Percentiles rank a stretch among this genome's conserved stretches.
Evolutionary conservation across 1,140 invertebrate genomes (phyloP).

Genomic region (Cataglyphis hispanica): DNA sequence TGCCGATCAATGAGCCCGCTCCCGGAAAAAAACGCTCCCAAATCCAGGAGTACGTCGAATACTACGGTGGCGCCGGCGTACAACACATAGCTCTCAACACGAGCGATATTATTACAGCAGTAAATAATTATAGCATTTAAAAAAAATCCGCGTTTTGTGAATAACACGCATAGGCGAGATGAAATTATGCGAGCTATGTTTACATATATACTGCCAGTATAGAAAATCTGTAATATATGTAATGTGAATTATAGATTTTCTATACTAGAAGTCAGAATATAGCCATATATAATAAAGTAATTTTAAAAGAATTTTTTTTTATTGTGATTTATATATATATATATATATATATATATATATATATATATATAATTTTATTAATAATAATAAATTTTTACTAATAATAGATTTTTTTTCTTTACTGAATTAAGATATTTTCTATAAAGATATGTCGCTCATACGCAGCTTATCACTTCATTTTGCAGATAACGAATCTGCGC

Average conservation of each 20-base stretch:
- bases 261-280: too few relatives aligned
- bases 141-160: neutral
- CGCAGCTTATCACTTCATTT: slow-evolving; percentile 45
- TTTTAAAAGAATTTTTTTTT: slow-evolving; percentile 1
- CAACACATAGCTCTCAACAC: slow-evolving; percentile 99
- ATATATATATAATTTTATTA: too few relatives aligned
- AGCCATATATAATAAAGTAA: neutral
- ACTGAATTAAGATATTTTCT: slow-evolving; percentile 6
- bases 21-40: slow-evolving; percentile 98
- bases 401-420: slow-evolving; percentile 7
- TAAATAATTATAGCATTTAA: slow-evolving; percentile 87
- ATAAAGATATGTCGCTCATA: neutral
- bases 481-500: slow-evolving; percentile 93
- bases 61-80: slow-evolving; percentile 98
- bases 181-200: neutral
- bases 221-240: too few relatives aligned
- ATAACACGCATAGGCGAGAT: slow-evolving; percentile 11
- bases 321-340: too few relatives aligned
- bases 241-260: too few relatives aligned
- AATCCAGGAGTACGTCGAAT: slow-evolving; percentile 99
- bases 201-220: too few relatives aligned
- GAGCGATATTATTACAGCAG: slow-evolving; percentile 95
- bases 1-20: slow-evolving; percentile 99
- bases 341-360: too few relatives aligned
- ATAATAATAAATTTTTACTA: neutral